Evolutionary conservation across 37 sponge, comb jelly and placozoan species (phyloP), one percentile per base, ranked within the genome.

Genomic region (Ephydatia muelleri): DNA sequence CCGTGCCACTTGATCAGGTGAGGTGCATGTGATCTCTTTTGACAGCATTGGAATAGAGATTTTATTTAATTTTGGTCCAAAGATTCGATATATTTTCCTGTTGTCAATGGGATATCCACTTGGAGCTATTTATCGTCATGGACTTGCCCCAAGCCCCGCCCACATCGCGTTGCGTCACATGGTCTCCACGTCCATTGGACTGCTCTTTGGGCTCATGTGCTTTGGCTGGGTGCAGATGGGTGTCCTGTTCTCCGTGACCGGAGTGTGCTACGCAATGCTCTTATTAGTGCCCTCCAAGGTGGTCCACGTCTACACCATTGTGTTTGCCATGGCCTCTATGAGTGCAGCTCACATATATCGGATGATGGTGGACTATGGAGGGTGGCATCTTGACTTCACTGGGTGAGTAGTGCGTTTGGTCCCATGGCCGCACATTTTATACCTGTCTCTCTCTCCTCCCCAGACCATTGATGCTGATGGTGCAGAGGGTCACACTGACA

Each of bases 301-400:
- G 57, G 57, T 57, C 57, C 19, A 5, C 16, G 77, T 82, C 77
- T 82, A 79, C 68, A 78, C 81, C 33, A 86, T 92, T 84, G 82
- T 82, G 38, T 94, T 88, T 85, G 88, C 85, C 68, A 39, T 91
- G 65, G 67, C 29, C 29, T 74, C 67, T 65, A 86, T 91, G 69
- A 57, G 73, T 47, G 86, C 72, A 21, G 79, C 92, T 2, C 95
- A 94, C 39, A 37, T 91, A 39, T 94, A 94, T 75, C 69, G 95
- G 26, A 71, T 91, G 75, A 2, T 80, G 37, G 81, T 83, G 16
- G 95, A 94, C 82, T 94, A 88, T 83, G 92, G 92, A 43, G 93
- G 93, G 43, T 95, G 80, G 34, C 76, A 82, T 49, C 77, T 89
- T 64, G 90, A 89, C 81, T 88, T 93, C 84, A 88, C 87, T 27